Evolutionary conservation across 2,113 vertebrate species (phyloP).

Genomic region (Pomatostomus ruficeps): DNA sequence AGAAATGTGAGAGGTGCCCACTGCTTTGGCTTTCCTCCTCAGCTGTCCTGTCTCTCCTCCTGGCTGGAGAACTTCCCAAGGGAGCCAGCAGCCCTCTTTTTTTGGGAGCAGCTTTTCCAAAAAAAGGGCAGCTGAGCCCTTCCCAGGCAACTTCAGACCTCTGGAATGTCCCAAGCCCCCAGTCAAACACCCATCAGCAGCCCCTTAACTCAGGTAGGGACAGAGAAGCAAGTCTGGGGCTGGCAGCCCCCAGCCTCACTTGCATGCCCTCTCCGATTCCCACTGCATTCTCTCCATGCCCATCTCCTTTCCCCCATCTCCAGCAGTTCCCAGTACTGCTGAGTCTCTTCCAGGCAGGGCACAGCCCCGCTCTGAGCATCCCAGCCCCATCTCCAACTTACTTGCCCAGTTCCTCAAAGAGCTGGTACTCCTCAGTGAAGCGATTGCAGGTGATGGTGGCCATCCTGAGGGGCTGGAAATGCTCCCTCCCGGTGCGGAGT

Average conservation of each 20-base stretch:
- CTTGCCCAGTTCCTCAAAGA: constrained; percentile 92
- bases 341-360: not conserved
- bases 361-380: not conserved
- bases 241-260: not conserved
- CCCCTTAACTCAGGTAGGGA: not conserved
- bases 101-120: not conserved
- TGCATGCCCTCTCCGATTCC: rapidly evolving
- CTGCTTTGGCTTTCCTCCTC: not conserved
- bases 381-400: constrained; percentile 71
- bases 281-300: not conserved
- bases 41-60: not conserved
- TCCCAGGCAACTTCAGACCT: not conserved
- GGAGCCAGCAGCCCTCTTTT: not conserved
- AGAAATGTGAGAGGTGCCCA: not conserved
- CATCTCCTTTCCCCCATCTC: not conserved
- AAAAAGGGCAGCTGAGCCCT: not conserved
- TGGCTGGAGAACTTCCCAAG: not conserved
- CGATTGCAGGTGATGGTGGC: constrained; percentile 90
- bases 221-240: not conserved
- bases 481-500: constrained; percentile 46
- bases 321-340: not conserved
- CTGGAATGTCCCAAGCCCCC: not conserved
- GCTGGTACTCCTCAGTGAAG: constrained; percentile 91
- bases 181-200: not conserved
- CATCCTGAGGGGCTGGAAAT: constrained; percentile 73